Conservation (phyloP, 2,797 vertebrate genomes). For the Pagetopsis macropterus region DNA sequence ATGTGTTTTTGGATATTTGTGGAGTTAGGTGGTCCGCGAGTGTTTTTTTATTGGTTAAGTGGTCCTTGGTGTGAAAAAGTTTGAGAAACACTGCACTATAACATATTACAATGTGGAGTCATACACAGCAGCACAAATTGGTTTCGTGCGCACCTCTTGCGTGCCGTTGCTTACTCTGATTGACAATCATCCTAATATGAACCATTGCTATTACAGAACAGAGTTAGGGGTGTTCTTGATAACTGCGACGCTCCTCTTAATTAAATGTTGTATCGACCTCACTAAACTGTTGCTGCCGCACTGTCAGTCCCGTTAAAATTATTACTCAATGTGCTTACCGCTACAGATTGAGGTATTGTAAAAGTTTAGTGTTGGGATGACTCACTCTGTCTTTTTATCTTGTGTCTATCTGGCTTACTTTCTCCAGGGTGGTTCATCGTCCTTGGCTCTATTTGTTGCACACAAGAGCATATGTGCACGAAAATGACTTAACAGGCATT, state of each 20-base stretch:
- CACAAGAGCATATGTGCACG: background rate
- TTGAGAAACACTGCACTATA: too few relatives aligned
- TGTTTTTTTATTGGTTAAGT: too few relatives aligned
- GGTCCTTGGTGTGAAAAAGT: too few relatives aligned
- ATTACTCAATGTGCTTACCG: conserved; percentile 48
- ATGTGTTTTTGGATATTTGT: too few relatives aligned
- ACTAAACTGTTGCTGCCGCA: conserved; percentile 56
- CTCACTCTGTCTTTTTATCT: conserved; percentile 33
- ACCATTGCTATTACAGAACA: conserved; percentile 28
- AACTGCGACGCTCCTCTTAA: conserved; percentile 67
- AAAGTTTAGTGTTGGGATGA: conserved; percentile 57
- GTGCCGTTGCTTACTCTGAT: conserved; percentile 13
- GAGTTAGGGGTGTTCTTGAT: conserved; percentile 48
- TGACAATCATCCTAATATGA: conserved; percentile 43
- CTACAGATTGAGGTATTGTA: conserved; percentile 60
- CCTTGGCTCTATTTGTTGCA: conserved; percentile 23
- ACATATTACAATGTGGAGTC: conserved; percentile 3
- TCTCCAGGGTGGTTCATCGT: conserved; percentile 1
- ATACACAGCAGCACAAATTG: background rate
- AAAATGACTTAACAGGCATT: background rate
- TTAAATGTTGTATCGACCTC: conserved; percentile 73
- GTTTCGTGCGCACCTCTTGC: conserved; percentile 11
- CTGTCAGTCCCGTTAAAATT: conserved; percentile 65
- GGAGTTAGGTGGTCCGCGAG: too few relatives aligned
- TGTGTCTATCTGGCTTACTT: background rate